phyloP scores from a whole-genome alignment of 2,797 vertebrate species.

The Lophius americanus region DNA sequence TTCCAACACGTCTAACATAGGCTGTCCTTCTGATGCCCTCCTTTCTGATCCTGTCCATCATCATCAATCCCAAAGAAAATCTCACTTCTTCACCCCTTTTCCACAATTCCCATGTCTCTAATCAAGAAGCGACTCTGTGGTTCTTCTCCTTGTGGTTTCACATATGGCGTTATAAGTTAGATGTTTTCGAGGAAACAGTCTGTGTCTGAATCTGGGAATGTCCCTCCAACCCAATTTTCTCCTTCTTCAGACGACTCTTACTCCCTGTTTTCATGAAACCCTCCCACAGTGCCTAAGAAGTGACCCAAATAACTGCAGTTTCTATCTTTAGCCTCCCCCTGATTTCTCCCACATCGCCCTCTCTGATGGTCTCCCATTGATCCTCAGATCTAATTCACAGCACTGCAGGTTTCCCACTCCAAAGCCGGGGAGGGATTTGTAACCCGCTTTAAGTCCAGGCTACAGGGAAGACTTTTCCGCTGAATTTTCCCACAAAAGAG shows the following conservation, averaged over 20 bases:
- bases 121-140: not conserved
- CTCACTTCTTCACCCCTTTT: too few species aligned
- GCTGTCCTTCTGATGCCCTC: too few species aligned
- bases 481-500: not conserved
- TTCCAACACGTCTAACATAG: too few species aligned
- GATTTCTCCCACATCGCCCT: constrained; percentile 25
- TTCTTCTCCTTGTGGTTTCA: not conserved
- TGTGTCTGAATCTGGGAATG: too few species aligned
- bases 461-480: not conserved
- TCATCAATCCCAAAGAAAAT: too few species aligned
- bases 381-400: constrained; percentile 38
- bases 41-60: too few species aligned
- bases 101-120: too few species aligned
- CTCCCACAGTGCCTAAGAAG: constrained; percentile 16
- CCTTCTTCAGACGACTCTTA: not conserved
- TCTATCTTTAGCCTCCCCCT: constrained; percentile 23
- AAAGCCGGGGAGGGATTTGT: constrained; percentile 4
- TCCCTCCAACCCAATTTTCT: not conserved
- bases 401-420: not conserved
- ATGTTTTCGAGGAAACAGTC: too few species aligned
- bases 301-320: constrained; percentile 37
- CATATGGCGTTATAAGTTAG: not conserved
- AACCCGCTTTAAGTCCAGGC: constrained; percentile 2
- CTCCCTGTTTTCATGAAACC: constrained; percentile 18
- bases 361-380: constrained; percentile 2